Conservation (phyloP, 2,797 vertebrate genomes). For the Lacerta agilis region DNA sequence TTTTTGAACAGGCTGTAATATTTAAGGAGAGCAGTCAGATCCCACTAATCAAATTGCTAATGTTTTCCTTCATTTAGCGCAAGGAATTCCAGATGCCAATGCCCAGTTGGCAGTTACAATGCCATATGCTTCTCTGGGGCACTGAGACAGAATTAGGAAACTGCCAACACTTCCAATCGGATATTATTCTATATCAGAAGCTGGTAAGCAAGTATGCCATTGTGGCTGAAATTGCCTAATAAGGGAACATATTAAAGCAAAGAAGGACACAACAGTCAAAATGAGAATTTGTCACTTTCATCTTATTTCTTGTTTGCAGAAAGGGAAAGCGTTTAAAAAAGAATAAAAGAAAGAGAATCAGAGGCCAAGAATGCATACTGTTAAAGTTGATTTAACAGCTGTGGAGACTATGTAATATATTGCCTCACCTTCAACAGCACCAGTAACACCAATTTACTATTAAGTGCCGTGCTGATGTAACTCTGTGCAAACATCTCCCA, state of each 20-base stretch:
- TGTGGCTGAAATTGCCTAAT: slow-evolving; percentile 25
- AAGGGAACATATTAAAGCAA: slow-evolving; percentile 43
- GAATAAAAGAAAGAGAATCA: neutral
- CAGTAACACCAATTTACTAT: neutral
- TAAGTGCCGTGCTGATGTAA: neutral
- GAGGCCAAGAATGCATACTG: neutral
- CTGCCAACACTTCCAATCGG: slow-evolving; percentile 33
- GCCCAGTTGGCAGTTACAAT: slow-evolving; percentile 45
- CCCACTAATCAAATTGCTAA: slow-evolving; percentile 62
- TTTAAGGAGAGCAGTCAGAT: slow-evolving; percentile 62
- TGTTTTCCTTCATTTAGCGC: slow-evolving; percentile 62
- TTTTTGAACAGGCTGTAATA: slow-evolving; percentile 57
- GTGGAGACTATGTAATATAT: neutral
- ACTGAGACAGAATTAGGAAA: slow-evolving; percentile 52
- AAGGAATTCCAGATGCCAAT: slow-evolving; percentile 52
- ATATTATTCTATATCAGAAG: slow-evolving; percentile 27
- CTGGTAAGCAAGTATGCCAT: slow-evolving; percentile 1
- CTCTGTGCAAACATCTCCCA: neutral
- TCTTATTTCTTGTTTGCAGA: neutral
- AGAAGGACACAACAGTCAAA: slow-evolving; percentile 29
- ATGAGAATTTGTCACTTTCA: slow-evolving; percentile 26
- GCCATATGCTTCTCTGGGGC: slow-evolving; percentile 25
- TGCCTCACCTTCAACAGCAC: neutral
- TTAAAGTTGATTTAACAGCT: neutral
- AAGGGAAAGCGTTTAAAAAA: slow-evolving; percentile 22